Base-by-base conservation (phyloP, 2,113 vertebrate species). In the Larimichthys polyactis region DNA sequence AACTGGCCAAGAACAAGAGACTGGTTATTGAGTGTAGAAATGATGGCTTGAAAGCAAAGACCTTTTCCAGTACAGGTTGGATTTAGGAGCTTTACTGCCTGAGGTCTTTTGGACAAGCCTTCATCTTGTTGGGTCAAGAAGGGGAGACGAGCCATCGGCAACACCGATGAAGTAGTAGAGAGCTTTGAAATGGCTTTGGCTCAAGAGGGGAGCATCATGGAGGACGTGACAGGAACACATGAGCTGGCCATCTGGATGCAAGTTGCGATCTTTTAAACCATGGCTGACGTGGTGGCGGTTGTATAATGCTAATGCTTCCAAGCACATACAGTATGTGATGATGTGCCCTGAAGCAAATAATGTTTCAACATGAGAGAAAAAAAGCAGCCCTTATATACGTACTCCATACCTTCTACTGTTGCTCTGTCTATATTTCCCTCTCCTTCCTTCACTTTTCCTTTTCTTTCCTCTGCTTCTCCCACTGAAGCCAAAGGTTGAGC, bases 31-130 rank as follows among this genome's bases (percentile, higher is more conserved):
- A 55, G 81, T 22, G 52, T 49, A n/a, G 43, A 36, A 65, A 69
- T 27, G 62, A 9, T 19, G n/a, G 19, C 40, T 60, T 46, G 44
- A 48, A 20, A 76, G 48, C 4, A 68, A n/a, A 20, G 22, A 48
- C 49, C 20, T 40, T 71, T 58, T 72, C 59, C 24, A 22, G 24
- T 43, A n/a, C 14, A 62, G 71, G 44, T 54, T 76, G 12, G 46
- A 81, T 71, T 63, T n/a, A 52, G 43, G 19, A 54, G 51, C 57
- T 84, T 70, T 71, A 59, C 49, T 44, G 15, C 17, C 6, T 79
- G 20, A 20, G 55, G n/a, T 67, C 55, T 70, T 32, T 60, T 54
- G 68, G 57, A 71, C 48, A 73, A 69, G 68, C 36, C 8, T 22
- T 67, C 46, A 73, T 79, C 43, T 55, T 59, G 0, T 63, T 29